Percentiles rank a stretch among this genome's conserved stretches.
Conservation (phyloP, 2,797 vertebrate genomes). For the Aulostomus chinensis region DNA sequence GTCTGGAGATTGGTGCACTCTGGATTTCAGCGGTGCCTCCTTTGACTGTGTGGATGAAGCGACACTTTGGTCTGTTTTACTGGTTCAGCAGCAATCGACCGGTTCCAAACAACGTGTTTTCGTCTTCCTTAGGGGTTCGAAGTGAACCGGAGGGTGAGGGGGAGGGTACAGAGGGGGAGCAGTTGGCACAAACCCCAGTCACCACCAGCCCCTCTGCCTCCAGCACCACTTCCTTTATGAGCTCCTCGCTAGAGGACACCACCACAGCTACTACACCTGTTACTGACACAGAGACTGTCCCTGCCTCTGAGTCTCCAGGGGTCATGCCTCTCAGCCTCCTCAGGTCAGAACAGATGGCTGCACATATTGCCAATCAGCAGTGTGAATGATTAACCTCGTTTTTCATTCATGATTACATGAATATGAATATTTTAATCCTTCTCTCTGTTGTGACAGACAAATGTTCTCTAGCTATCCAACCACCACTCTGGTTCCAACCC, state of each 20-base stretch:
- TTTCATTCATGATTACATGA: neutral
- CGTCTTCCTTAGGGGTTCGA: conserved; percentile 52
- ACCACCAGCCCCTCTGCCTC: conserved; percentile 98
- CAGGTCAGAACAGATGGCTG: conserved; percentile 75
- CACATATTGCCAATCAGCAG: neutral
- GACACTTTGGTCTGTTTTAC: too few relatives aligned
- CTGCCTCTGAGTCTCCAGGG: conserved; percentile 93
- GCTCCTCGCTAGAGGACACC: conserved; percentile 96
- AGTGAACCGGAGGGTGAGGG: conserved; percentile 85
- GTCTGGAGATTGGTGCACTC: too few relatives aligned
- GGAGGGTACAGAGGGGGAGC: conserved; percentile 84
- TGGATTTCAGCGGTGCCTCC: too few relatives aligned
- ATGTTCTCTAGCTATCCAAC: conserved; percentile 99
- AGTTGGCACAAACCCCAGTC: conserved; percentile 92
- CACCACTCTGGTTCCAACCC: conserved; percentile 89
- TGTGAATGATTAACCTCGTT: neutral
- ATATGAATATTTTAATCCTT: neutral
- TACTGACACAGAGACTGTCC: conserved; percentile 94
- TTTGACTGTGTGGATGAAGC: too few relatives aligned
- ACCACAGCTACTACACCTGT: conserved; percentile 97
- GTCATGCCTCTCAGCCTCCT: conserved; percentile 98
- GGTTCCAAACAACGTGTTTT: too few relatives aligned
- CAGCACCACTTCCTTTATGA: conserved; percentile 99
- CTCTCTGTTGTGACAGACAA: conserved; percentile 81
- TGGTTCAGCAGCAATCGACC: too few relatives aligned